Percentiles rank a stretch among this genome's conserved stretches.
phyloP scores from a whole-genome alignment of 2,797 vertebrate genomes.

The Calcarius lapponicus region DNA sequence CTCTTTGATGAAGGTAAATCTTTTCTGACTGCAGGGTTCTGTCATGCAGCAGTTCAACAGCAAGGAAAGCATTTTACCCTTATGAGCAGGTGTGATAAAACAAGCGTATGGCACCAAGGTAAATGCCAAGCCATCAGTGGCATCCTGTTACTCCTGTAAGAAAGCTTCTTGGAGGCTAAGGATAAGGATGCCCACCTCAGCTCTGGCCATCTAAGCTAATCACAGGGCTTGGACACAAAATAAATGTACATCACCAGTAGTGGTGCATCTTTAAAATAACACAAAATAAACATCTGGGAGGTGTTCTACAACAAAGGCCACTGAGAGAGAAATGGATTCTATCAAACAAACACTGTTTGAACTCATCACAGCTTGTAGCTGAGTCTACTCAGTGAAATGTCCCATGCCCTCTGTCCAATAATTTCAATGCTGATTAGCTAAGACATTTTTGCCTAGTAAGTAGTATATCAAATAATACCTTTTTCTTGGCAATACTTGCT shows the following conservation, averaged over 20 bases:
- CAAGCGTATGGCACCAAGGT: accelerated
- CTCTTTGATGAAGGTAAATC: neutral
- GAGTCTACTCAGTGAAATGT: slow-evolving; percentile 2
- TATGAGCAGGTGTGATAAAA: neutral
- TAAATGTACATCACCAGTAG: neutral
- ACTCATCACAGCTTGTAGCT: neutral
- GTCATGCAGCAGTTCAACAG: neutral
- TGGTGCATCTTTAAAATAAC: neutral
- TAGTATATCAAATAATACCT: slow-evolving; percentile 14
- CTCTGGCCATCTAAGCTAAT: neutral
- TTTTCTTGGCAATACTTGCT: slow-evolving; percentile 1
- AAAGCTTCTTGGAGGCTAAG: neutral
- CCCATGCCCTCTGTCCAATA: neutral
- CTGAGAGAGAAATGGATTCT: neutral
- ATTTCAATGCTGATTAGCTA: slow-evolving; percentile 27
- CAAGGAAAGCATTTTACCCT: neutral
- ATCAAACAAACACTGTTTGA: neutral
- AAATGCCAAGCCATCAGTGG: neutral
- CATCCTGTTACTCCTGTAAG: neutral
- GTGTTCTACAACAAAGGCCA: slow-evolving; percentile 1
- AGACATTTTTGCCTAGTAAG: neutral
- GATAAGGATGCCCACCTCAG: neutral
- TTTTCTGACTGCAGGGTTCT: neutral
- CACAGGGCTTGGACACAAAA: neutral
- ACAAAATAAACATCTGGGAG: neutral